Evolutionary conservation across 2,797 vertebrate species (phyloP), one percentile per base, ranked within the genome.

Genomic region (Liasis olivaceus): DNA sequence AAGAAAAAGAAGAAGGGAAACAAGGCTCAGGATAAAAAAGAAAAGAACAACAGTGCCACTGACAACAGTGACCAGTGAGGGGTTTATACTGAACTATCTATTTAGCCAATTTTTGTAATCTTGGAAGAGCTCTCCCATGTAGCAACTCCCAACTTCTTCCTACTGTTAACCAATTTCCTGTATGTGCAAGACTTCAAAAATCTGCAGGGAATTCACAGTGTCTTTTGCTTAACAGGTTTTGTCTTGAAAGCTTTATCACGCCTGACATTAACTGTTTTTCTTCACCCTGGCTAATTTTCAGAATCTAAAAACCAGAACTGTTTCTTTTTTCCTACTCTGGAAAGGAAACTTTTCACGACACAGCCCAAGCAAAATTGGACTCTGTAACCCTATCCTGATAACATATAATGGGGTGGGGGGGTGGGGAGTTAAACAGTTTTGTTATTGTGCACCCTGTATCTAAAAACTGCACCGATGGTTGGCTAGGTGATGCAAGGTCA

Each of bases 1-100:
- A 99, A 99, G 97, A 99, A 99, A 98, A 99, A 99, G 98, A 99
- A 99, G 98, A 99, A 99, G 98, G 99, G 99, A 89, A 98, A 98
- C 98, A 99, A 99, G 98, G 97, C 97, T 96, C 98, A 98, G 97
- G 99, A 99, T 95, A 99, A 99, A 98, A 99, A 99, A 97, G 99
- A 99, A 96, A 99, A 99, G 97, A 99, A 98, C 91, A 99, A 99
- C 97, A 99, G 99, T 98, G 96, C 98, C 90, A 97, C 97, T 92
- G 99, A 99, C 90, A 98, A 98, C 97, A 98, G 98, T 96, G 99
- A 99, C 97, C 98, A 99, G 98, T 99, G 99, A 98, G 98, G 97
- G 97, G 96, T 95, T 95, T 96, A 95, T 90, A 96, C 91, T 96
- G 96, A 98, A 97, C 94, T 98, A 98, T 94, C 97, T 95, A 96